Evolutionary conservation across 2,888 invertebrate genomes (phyloP), one percentile per base, ranked within the genome.

Genomic region (Diplazon laetatorius): DNA sequence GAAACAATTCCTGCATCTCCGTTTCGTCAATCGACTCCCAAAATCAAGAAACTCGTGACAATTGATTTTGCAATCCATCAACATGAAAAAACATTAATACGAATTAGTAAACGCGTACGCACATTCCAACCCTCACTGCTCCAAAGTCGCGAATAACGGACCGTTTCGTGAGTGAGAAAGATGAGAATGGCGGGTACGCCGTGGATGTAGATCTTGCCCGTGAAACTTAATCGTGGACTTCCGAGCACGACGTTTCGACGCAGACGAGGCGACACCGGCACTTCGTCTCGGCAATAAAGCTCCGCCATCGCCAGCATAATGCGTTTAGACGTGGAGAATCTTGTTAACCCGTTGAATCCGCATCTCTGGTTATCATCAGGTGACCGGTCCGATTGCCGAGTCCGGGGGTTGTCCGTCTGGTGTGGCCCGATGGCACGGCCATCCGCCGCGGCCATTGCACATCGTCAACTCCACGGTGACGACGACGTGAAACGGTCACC

Each of bases 261-360:
- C 60, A 55, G 59, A 52, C 66, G 42, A 57, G 39, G 60, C 46
- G 72, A 68, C 68, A 68, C 14, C 22, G 30, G 65, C 60, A 30
- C 66, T 77, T 37, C 65, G 59, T 50, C 66, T 68, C 48, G 70
- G 70, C 68, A 81, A 80, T 78, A 78, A 80, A 80, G 62, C 78
- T 42, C 57, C 68, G 59, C 70, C 73, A 76, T 78, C 79, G 65
- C 70, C n/a, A n/a, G 77, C 71, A 78, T 81, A 82, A 80, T 79
- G 63, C 79, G 75, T 81, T 82, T 73, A 70, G 72, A 78, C 65
- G 80, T 25, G 63, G 59, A 69, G 74, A 78, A 78, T 80, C 82
- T 83, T 78, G 81, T 83, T 82, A 82, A 78, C 76, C 77, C 66
- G 25, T 30, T 35, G 44, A 20, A 59, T 35, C 62, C 68, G 25